Conservation (phyloP, 92 coral and sea anemone genomes). For the Porites rus region DNA sequence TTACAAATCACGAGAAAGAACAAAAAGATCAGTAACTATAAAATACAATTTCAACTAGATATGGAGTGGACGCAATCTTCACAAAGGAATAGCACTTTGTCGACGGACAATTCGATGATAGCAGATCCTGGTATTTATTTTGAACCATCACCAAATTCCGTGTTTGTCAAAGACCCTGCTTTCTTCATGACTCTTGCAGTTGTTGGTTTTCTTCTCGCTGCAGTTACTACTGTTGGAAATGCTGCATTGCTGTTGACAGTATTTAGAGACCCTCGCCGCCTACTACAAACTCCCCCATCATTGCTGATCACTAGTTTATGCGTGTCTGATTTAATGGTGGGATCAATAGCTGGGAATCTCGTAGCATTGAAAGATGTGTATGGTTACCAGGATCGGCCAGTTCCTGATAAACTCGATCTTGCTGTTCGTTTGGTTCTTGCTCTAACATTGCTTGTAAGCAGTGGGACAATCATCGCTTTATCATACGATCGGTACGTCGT, state of each 20-base stretch:
- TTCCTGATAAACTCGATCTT: background rate
- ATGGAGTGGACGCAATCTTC: background rate
- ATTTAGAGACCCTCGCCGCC: constrained; percentile 16
- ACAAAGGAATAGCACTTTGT: background rate
- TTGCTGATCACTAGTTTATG: constrained; percentile 27
- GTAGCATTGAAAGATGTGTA: constrained; percentile 15
- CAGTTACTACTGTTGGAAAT: constrained; percentile 16
- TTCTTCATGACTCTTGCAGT: constrained; percentile 32
- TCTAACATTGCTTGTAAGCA: constrained; percentile 51
- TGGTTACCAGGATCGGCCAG: background rate
- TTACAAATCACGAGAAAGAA: background rate
- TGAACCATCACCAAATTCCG: background rate
- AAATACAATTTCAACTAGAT: background rate
- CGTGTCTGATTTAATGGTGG: constrained; percentile 28
- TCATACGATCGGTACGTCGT: constrained; percentile 64
- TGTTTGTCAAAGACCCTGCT: background rate
- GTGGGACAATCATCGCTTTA: constrained; percentile 52
- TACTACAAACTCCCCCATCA: constrained; percentile 23
- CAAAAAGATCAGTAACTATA: background rate
- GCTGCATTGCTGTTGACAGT: constrained; percentile 27
- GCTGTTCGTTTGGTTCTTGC: constrained; percentile 24
- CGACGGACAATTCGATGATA: background rate
- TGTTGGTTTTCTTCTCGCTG: constrained; percentile 6
- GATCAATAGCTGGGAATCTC: constrained; percentile 18
- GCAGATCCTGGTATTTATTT: background rate